A percentile compares a stretch with the other conserved stretches of the same genome.
phyloP scores from a whole-genome alignment of 2,888 invertebrate species.

The Elmis aenea region DNA sequence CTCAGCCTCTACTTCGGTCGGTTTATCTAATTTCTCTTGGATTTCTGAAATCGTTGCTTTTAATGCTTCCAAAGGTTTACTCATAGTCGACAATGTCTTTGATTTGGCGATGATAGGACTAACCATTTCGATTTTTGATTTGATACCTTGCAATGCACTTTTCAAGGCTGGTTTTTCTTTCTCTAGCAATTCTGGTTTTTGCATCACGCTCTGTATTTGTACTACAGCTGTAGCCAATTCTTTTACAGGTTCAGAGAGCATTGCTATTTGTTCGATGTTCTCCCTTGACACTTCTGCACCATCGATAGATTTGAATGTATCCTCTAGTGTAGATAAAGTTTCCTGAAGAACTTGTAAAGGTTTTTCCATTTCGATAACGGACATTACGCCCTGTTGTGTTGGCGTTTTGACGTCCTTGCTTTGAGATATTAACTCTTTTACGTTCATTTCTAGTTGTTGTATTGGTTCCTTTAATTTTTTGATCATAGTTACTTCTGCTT shows the following conservation, averaged over 20 bases:
- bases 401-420: constrained; percentile 3
- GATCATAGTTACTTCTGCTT: too few relatives aligned
- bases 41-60: constrained; percentile 6
- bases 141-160: constrained; percentile 19
- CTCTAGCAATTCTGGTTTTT: constrained; percentile 23
- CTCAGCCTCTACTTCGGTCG: too few relatives aligned
- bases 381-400: background rate
- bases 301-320: constrained; percentile 1
- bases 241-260: constrained; percentile 3
- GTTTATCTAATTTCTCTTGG: constrained; percentile 10
- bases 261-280: background rate
- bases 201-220: constrained; percentile 17
- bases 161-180: constrained; percentile 18
- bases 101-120: too few relatives aligned
- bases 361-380: constrained; percentile 1
- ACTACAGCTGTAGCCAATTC: constrained; percentile 21
- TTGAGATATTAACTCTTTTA: too few relatives aligned
- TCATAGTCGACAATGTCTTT: constrained; percentile 1
- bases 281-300: background rate
- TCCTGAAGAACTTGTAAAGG: background rate
- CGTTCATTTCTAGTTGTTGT: too few relatives aligned
- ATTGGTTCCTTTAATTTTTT: too few relatives aligned
- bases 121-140: constrained; percentile 15
- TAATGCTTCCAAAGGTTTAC: constrained; percentile 11
- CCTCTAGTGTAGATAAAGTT: background rate